Evolutionary conservation across 2,888 invertebrate species (phyloP), one percentile per base, ranked within the genome.

Genomic region (Philereme transversata): DNA sequence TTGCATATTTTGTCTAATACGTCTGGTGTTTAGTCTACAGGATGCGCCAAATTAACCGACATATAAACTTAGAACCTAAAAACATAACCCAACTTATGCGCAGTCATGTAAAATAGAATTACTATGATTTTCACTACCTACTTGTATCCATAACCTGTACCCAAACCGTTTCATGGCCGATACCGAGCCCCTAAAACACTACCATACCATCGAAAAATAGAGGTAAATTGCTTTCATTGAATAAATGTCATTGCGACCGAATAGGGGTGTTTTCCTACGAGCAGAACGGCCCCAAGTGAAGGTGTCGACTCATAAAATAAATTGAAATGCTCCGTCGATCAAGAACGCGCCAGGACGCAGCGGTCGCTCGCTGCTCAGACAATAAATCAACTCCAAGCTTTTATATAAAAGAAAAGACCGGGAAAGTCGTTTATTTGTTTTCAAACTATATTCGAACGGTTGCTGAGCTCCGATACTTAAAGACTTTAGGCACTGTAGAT

Each of bases 341-440:
- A 87, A 86, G 86, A 87, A 81, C 82, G 82, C 80, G 81, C 81
- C 80, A 82, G 83, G 81, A 81, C 83, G 77, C 75, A 76, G 79
- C 79, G 81, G 84, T 77, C 82, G 82, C 81, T 77, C 76, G 73
- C 77, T 71, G 80, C 81, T 76, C 75, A 77, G 59, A 79, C 85
- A 78, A 90, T 90, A 90, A 90, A 90, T 90, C 90, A 90, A 87
- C 83, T 87, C 86, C 76, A 78, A 87, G 85, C 85, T 88, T 87
- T 88, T 85, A 85, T 87, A 84, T 80, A 85, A 86, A 81, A 78
- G 76, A 81, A 85, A 86, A 83, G 69, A 81, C 75, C 74, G 68
- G 77, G 74, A 84, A 90, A 87, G 84, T 85, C 87, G 83, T 88
- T 88, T 88, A 90, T 90, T 90, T 89, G 90, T 90, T 90, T 88